A percentile compares a stretch with the other conserved stretches of the same genome.
These are phyloP conservation scores for Epinephelus fuscoguttatus DNA, from an alignment of 2,113 vertebrate genomes.

Conservation along the genomic window DNA sequence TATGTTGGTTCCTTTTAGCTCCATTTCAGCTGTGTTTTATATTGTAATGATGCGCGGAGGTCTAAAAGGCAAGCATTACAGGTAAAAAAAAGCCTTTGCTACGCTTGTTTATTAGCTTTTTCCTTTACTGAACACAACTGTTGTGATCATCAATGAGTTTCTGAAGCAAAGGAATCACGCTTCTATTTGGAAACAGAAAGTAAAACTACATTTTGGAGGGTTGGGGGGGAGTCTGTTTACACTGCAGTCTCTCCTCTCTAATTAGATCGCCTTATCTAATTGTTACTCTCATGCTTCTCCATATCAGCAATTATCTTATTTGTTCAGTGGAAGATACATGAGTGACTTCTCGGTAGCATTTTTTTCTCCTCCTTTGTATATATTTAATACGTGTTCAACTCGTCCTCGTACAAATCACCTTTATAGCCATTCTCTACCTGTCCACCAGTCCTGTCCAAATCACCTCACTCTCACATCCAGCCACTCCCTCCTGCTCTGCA, in stretches of 20 bases:
- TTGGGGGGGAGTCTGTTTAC: not conserved
- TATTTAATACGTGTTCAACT: not conserved
- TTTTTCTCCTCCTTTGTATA: not conserved
- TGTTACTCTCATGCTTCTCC: not conserved
- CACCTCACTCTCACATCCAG: not conserved
- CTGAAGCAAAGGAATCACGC: not conserved
- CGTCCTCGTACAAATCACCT: not conserved
- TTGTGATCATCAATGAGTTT: not conserved
- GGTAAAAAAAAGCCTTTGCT: not conserved
- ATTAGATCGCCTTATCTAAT: slow-evolving; percentile 34
- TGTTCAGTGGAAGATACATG: slow-evolving; percentile 3
- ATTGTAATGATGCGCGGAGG: not conserved
- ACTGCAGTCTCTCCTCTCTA: slow-evolving; percentile 9
- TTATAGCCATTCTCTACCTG: not conserved
- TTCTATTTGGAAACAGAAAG: not conserved
- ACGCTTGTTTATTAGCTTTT: not conserved
- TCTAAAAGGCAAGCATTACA: slow-evolving; percentile 3
- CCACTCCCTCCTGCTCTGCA: not conserved
- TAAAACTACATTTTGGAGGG: not conserved
- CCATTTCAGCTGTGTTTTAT: not conserved
- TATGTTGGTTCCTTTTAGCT: slow-evolving; percentile 5
- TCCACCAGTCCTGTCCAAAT: not conserved
- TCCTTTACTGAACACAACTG: not conserved
- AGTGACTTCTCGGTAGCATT: not conserved
- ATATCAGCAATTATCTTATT: slow-evolving; percentile 7